Evolutionary conservation across 1,140 invertebrate species (phyloP).

Genomic region (Conus ventricosus): DNA sequence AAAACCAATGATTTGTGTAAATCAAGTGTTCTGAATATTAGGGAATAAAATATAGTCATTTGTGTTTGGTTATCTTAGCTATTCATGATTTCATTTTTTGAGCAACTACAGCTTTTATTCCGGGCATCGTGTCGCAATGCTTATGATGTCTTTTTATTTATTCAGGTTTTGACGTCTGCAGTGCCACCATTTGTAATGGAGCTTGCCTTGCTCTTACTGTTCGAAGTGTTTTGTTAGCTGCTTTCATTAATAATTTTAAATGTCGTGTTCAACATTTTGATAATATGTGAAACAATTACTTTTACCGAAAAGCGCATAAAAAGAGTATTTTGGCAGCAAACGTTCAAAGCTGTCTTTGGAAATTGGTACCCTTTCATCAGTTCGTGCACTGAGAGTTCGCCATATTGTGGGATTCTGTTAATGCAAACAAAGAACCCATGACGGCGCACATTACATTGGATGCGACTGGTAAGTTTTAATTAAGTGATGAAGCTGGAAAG

Average conservation of each 20-base stretch:
- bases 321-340: neutral
- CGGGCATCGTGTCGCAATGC: neutral
- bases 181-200: slow-evolving; percentile 5
- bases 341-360: neutral
- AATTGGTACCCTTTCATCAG: neutral
- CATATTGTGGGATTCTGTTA: slow-evolving; percentile 2
- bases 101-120: no score
- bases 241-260: neutral
- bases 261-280: neutral
- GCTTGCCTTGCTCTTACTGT: neutral
- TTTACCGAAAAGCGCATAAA: neutral
- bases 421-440: slow-evolving; percentile 12
- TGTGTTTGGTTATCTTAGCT: no score
- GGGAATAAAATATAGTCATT: no score
- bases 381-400: neutral
- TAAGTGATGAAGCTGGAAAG: neutral
- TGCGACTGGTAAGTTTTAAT: slow-evolving; percentile 8
- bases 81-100: no score
- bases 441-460: slow-evolving; percentile 20
- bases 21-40: neutral
- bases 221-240: neutral
- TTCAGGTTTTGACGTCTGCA: neutral
- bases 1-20: neutral
- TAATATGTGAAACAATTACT: neutral
- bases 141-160: neutral